phyloP scores from a whole-genome alignment of 2,888 invertebrate genomes.

The Drosophila colorata region DNA sequence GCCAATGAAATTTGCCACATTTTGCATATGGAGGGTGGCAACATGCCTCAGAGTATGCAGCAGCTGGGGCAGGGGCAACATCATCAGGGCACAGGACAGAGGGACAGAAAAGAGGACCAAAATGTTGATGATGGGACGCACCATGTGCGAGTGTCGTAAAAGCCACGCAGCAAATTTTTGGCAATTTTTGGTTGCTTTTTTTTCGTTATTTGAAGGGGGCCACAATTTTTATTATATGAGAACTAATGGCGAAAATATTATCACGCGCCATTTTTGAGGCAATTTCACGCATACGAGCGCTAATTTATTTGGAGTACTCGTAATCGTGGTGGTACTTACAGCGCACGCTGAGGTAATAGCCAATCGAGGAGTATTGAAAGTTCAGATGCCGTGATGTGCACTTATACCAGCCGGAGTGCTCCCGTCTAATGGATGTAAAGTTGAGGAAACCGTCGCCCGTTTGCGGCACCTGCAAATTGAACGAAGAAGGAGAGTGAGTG shows the following conservation, averaged over 20 bases:
- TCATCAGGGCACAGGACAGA: constrained; percentile 25
- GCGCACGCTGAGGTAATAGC: constrained; percentile 95
- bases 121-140: constrained; percentile 45
- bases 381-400: constrained; percentile 94
- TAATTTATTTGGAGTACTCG: constrained; percentile 42
- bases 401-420: constrained; percentile 97
- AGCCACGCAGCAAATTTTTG: constrained; percentile 57
- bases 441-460: constrained; percentile 93
- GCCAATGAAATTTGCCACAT: constrained; percentile 72
- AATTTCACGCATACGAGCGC: constrained; percentile 77
- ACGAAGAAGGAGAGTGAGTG: background rate
- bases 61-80: constrained; percentile 1
- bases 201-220: no score
- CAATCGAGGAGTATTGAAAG: constrained; percentile 94
- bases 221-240: constrained; percentile 44
- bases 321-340: constrained; percentile 88
- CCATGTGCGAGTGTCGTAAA: constrained; percentile 76
- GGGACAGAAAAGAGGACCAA: constrained; percentile 1
- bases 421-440: constrained; percentile 91
- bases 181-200: constrained; percentile 28
- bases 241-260: constrained; percentile 81
- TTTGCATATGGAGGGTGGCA: constrained; percentile 52
- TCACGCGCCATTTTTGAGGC: constrained; percentile 73
- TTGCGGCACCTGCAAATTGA: constrained; percentile 87
- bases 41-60: constrained; percentile 22